Percentiles rank a stretch among this genome's conserved stretches.
Evolutionary conservation across 2,113 vertebrate species (phyloP).

Genomic region (Forbesichthys papilliferus): DNA sequence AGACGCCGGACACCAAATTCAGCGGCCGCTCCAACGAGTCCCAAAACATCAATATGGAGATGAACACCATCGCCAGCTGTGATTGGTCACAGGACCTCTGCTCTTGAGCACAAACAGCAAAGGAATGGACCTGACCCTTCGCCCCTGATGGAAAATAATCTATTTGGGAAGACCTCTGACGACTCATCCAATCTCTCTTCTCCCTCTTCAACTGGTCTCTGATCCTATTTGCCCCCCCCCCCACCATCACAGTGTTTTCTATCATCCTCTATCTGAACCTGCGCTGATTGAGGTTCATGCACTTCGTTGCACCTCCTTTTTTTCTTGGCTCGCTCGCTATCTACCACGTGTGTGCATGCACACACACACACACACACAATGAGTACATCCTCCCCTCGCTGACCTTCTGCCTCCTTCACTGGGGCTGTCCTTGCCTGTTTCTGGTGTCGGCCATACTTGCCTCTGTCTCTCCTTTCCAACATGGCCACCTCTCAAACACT

Average conservation of each 20-base stretch:
- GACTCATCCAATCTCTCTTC: slow-evolving; percentile 45
- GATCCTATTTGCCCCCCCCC: slow-evolving; percentile 11
- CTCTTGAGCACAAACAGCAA: slow-evolving; percentile 46
- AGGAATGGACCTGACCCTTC: slow-evolving; percentile 41
- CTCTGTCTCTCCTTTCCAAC: slow-evolving; percentile 8
- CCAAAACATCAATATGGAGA: slow-evolving; percentile 57
- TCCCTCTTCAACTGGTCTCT: slow-evolving; percentile 21
- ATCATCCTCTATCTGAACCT: slow-evolving; percentile 59
- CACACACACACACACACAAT: slow-evolving; percentile 12
- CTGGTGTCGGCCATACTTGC: slow-evolving; percentile 34
- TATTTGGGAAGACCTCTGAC: slow-evolving; percentile 25
- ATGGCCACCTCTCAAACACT: slow-evolving; percentile 4
- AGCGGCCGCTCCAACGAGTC: slow-evolving; percentile 24
- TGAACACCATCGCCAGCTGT: slow-evolving; percentile 28
- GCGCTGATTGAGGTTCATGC: slow-evolving; percentile 60
- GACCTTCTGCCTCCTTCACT: background rate
- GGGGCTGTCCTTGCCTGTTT: slow-evolving; percentile 25
- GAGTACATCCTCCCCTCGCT: background rate
- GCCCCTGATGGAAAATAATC: slow-evolving; percentile 43
- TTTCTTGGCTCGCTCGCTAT: slow-evolving; percentile 9
- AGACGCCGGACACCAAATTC: slow-evolving; percentile 40
- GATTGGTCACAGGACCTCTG: slow-evolving; percentile 19
- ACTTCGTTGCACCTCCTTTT: slow-evolving; percentile 25
- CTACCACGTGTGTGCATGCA: slow-evolving; percentile 5
- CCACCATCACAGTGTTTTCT: slow-evolving; percentile 36